Base-by-base conservation (phyloP, 2,113 vertebrate genomes). In the Tinamus guttatus region DNA sequence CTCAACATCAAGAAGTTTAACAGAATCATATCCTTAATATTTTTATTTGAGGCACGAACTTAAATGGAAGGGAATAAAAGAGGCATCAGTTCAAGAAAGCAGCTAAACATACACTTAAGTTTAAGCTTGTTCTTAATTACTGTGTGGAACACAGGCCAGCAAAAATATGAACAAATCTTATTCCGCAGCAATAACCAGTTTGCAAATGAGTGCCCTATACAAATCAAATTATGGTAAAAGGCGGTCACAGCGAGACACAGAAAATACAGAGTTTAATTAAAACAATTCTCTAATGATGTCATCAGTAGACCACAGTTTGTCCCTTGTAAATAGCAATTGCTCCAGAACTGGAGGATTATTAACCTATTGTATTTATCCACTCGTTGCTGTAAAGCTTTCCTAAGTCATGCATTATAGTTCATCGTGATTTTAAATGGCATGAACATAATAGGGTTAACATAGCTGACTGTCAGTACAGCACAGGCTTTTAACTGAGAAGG, bases 221-320 rank as follows among this genome's bases (percentile, higher is more conserved):
- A 70, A 89, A 92, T 59, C 75, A 91, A 95, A 95, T 80, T 79
- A 85, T 76, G 81, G 94, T 65, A 93, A 90, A 62, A 88, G 38
- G 56, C 41, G 74, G 86, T 59, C 70, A 81, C 47, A 75, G 63
- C 71, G 91, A 87, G 93, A 64, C 68, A 85, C 41, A 85, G 49
- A 64, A 54, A 87, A 84, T 80, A 78, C 4, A 89, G 36, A 51
- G 45, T 94, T 87, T 91, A 94, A 95, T 79, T 91, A 92, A 92
- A 97, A 41, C 36, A 93, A 82, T 69, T 67, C 41, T 85, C 73
- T 91, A 92, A 93, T 87, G 96, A 49, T 63, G 71, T 78, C 80
- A 95, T 88, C 73, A 64, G 63, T 47, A 76, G 63, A 81, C 75
- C 73, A 76, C 28, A 80, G 36, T 77, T 90, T 87, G 58, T 73